These are phyloP conservation scores for Hyles euphorbiae DNA, from an alignment of 1,140 invertebrate species.

Conservation along the genomic window DNA sequence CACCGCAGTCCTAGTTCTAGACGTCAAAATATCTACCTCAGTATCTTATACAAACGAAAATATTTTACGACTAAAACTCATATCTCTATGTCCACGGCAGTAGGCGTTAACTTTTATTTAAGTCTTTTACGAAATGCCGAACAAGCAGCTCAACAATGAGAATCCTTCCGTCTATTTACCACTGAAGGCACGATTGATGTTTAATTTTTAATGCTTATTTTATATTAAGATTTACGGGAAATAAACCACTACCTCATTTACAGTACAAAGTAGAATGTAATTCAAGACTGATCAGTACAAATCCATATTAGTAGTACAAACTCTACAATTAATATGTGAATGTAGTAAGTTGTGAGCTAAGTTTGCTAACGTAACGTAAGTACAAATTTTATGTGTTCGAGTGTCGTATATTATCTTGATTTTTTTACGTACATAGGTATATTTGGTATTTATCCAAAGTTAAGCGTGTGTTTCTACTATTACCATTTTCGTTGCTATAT, in stretches of 20 bases:
- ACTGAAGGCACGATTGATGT: too few relatives aligned
- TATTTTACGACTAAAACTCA: too few relatives aligned
- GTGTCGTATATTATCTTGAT: constrained; percentile 51
- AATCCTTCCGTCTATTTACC: too few relatives aligned
- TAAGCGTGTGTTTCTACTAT: constrained; percentile 67
- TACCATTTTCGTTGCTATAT: constrained; percentile 68
- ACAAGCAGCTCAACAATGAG: too few relatives aligned
- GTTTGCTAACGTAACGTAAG: constrained; percentile 55
- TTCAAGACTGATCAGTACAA: constrained; percentile 68
- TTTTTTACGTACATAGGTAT: constrained; percentile 40
- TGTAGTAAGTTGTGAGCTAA: constrained; percentile 41
- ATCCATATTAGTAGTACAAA: constrained; percentile 52
- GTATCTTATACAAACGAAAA: too few relatives aligned
- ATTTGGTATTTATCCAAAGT: constrained; percentile 67
- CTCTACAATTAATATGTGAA: constrained; percentile 32
- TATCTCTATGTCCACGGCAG: too few relatives aligned
- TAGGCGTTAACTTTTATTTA: too few relatives aligned
- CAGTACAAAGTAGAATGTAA: constrained; percentile 26
- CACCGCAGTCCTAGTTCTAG: constrained; percentile 34
- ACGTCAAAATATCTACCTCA: too few relatives aligned
- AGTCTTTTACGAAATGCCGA: too few relatives aligned
- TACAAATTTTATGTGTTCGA: constrained; percentile 66
- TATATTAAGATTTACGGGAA: background rate
- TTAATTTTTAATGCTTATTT: too few relatives aligned
- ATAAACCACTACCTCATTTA: constrained; percentile 50